Percentiles rank a stretch among this genome's conserved stretches.
phyloP scores from a whole-genome alignment of 1,140 invertebrate genomes.

The Drosophila elegans region DNA sequence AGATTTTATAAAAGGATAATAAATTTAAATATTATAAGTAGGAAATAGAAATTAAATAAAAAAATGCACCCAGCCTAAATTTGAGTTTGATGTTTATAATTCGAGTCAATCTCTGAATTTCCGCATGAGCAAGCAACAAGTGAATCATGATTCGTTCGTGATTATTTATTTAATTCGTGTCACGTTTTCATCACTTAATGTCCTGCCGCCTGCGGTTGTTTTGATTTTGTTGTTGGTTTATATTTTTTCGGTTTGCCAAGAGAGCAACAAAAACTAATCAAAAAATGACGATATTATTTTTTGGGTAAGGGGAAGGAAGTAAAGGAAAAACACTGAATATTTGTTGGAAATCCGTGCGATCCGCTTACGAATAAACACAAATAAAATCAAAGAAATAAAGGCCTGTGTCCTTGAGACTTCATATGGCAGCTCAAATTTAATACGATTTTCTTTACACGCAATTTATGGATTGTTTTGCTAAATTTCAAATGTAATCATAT shows the following conservation, averaged over 20 bases:
- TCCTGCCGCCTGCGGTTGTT: conserved; percentile 10
- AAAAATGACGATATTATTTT: conserved; percentile 16
- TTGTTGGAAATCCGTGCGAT: conserved; percentile 1
- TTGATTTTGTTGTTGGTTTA: conserved; percentile 22
- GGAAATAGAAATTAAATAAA: background rate
- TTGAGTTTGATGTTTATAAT: no score
- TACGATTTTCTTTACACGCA: background rate
- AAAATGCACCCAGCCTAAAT: background rate
- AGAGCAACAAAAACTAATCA: conserved; percentile 31
- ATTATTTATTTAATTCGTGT: background rate
- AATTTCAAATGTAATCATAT: no score
- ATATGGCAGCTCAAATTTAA: background rate
- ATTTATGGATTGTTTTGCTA: no score
- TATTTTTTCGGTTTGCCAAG: conserved; percentile 13
- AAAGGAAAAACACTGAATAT: conserved; percentile 12
- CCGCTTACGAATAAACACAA: conserved; percentile 1
- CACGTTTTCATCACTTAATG: conserved; percentile 10
- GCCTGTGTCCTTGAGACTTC: background rate
- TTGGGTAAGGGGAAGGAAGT: background rate
- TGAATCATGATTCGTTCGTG: background rate
- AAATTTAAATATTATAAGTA: no score
- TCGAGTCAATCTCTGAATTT: background rate
- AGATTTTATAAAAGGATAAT: background rate
- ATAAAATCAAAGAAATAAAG: background rate
- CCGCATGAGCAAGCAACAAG: conserved; percentile 23